phyloP scores from a whole-genome alignment of 35 echinoderm and acorn worm species.

The Holothuria glaberrima region DNA sequence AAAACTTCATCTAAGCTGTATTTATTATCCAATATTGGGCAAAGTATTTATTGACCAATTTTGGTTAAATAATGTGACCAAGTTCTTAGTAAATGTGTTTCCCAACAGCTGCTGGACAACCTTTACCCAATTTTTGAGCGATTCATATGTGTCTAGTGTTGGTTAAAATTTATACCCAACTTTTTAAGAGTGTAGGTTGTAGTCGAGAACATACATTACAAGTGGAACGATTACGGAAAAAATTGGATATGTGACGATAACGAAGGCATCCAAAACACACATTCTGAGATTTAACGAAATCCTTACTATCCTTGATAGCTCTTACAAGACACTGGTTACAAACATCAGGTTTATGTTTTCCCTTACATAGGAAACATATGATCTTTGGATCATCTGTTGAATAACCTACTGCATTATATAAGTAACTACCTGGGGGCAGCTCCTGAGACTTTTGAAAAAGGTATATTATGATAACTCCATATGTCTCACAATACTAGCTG shows the following conservation, averaged over 20 bases:
- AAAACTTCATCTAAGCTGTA: too few species aligned
- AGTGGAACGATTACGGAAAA: background rate
- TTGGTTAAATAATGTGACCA: too few species aligned
- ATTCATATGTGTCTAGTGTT: background rate
- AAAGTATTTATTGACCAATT: too few species aligned
- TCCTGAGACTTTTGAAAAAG: too few species aligned
- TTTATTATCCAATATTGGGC: too few species aligned
- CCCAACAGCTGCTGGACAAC: too few species aligned
- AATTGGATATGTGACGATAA: background rate
- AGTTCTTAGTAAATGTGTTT: too few species aligned
- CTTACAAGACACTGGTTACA: background rate
- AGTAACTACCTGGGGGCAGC: too few species aligned
- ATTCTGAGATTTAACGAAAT: background rate
- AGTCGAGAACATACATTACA: background rate
- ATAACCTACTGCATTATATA: background rate
- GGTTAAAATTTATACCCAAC: too few species aligned
- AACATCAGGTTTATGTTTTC: background rate
- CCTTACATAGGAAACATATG: background rate
- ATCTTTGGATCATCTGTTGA: background rate
- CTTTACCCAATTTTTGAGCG: background rate
- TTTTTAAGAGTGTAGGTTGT: background rate
- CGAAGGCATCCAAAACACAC: constrained; percentile 17
- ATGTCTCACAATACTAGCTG: too few species aligned
- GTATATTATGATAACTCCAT: too few species aligned
- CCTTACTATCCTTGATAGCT: background rate